phyloP scores from a whole-genome alignment of 92 coral and sea anemone genomes.

The Meandrina meandrites region DNA sequence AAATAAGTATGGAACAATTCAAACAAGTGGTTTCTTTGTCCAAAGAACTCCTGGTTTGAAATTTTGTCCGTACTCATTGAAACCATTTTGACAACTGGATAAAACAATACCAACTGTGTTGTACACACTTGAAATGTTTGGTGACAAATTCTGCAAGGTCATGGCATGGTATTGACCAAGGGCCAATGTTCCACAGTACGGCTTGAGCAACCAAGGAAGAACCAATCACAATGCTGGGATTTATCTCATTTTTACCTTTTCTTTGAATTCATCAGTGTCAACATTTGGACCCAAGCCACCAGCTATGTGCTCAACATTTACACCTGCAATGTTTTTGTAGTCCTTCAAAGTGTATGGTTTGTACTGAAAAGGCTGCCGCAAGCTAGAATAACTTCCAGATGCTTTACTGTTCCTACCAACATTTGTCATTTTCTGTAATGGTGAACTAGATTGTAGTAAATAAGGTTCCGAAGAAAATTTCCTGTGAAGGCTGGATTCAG shows the following conservation, averaged over 20 bases:
- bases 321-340: conserved; percentile 59
- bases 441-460: conserved; percentile 37
- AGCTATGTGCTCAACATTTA: conserved; percentile 40
- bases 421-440: conserved; percentile 14
- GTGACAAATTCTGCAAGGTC: no score
- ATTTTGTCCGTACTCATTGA: no score
- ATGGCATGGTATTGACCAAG: no score
- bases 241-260: conserved; percentile 63
- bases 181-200: no score
- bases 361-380: conserved; percentile 52
- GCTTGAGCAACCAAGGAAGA: no score
- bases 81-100: no score
- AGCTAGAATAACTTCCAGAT: conserved; percentile 29
- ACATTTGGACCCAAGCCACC: conserved; percentile 84
- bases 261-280: conserved; percentile 69
- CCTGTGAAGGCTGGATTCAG: conserved; percentile 49
- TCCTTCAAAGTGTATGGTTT: conserved; percentile 81
- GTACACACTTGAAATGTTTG: no score
- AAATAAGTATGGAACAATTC: no score
- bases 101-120: no score
- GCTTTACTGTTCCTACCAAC: conserved; percentile 28
- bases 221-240: no score
- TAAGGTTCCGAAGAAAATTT: conserved; percentile 70
- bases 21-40: no score
- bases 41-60: no score